Evolutionary conservation across 2,113 vertebrate species (phyloP).

Genomic region (Seriola aureovittata): DNA sequence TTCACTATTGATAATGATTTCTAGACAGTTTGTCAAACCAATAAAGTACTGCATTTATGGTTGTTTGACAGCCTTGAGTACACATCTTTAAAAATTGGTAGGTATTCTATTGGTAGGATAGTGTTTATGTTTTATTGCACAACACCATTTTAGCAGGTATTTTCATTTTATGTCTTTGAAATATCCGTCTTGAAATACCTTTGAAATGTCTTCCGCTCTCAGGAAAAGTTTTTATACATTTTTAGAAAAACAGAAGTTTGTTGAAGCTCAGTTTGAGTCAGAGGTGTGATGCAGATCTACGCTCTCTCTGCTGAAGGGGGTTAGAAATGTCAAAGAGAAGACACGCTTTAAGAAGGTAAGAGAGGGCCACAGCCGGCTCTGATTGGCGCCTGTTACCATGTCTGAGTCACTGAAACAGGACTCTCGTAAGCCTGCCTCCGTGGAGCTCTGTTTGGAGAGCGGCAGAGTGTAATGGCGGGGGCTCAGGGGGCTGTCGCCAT

Average conservation of each 20-base stretch:
- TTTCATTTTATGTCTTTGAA: conserved; percentile 26
- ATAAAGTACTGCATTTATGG: not conserved
- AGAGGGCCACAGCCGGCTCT: conserved; percentile 61
- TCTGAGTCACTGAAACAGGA: conserved; percentile 99
- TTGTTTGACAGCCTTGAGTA: not conserved
- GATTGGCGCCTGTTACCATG: conserved; percentile 91
- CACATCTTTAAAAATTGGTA: too few relatives aligned
- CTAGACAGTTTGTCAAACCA: conserved; percentile 3
- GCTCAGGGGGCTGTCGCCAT: conserved; percentile 83
- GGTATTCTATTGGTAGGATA: not conserved
- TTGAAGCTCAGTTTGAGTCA: conserved; percentile 54
- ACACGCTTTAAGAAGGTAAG: conserved; percentile 55
- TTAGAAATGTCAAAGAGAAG: conserved; percentile 84
- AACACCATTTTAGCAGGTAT: conserved; percentile 5
- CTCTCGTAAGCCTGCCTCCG: conserved; percentile 87
- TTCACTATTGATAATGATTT: not conserved
- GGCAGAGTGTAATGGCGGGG: conserved; percentile 85
- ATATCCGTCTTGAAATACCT: not conserved
- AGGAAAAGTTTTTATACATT: not conserved
- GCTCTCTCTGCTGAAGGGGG: conserved; percentile 79
- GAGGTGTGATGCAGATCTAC: conserved; percentile 80
- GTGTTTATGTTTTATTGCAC: not conserved
- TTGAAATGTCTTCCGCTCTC: conserved; percentile 53
- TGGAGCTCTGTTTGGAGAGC: conserved; percentile 87
- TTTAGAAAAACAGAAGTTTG: conserved; percentile 14